Conservation (phyloP, 2,113 vertebrate species). For the Propithecus coquereli region DNA sequence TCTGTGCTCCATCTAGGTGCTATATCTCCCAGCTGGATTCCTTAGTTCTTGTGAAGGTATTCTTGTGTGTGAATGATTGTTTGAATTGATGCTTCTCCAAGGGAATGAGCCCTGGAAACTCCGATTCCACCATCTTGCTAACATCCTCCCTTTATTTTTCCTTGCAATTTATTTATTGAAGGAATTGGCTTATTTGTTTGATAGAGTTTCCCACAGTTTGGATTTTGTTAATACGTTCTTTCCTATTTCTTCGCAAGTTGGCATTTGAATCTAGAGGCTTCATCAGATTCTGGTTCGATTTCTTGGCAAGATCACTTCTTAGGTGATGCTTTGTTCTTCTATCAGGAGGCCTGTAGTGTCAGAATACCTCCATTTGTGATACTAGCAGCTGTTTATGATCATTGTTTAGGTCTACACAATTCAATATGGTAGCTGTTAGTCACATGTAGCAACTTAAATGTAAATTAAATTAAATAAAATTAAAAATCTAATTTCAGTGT, state of each 20-base stretch:
- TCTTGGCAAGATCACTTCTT: background rate
- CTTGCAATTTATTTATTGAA: slow-evolving; percentile 2
- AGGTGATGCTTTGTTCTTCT: background rate
- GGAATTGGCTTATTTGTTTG: background rate
- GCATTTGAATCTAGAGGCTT: background rate
- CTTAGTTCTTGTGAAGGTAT: background rate
- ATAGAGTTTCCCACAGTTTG: background rate
- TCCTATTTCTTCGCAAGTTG: background rate
- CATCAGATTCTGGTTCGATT: background rate
- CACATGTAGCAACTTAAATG: background rate
- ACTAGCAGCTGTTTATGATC: background rate
- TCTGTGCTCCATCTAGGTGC: background rate
- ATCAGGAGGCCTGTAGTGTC: background rate
- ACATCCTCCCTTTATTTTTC: background rate
- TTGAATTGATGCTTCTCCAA: background rate
- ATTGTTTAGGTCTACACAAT: background rate
- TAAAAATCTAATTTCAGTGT: background rate
- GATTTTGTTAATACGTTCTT: background rate
- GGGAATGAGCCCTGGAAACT: background rate
- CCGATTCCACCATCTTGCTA: background rate
- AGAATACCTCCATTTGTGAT: background rate
- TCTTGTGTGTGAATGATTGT: background rate
- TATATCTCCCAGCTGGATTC: background rate
- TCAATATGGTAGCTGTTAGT: background rate
- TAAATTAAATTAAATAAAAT: background rate